Percentiles rank a stretch among this genome's conserved stretches.
Conservation (phyloP, 2,797 vertebrate genomes). For the Anguilla obscura region DNA sequence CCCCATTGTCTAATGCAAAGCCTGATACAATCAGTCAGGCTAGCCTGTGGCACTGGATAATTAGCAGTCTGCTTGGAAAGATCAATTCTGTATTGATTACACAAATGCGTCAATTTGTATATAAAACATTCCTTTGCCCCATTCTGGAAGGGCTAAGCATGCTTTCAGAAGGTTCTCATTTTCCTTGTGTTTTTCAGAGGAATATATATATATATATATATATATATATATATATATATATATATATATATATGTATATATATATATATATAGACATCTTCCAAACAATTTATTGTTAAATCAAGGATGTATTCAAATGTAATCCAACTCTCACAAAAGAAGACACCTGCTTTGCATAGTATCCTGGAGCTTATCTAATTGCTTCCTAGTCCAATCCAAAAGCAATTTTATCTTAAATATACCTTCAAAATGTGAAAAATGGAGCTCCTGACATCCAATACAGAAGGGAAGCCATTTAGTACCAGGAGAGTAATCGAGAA, state of each 20-base stretch:
- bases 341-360: neutral
- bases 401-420: neutral
- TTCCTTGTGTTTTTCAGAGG: neutral
- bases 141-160: neutral
- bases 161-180: neutral
- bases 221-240: too few species aligned
- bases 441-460: neutral
- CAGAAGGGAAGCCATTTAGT: neutral
- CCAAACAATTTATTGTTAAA: neutral
- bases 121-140: neutral
- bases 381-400: neutral
- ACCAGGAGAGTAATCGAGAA: neutral
- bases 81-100: neutral
- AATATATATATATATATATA: neutral
- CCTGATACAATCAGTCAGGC: neutral
- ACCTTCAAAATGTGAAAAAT: neutral
- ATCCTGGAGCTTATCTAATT: neutral
- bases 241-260: neutral
- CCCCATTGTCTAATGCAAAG: neutral
- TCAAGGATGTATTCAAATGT: neutral
- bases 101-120: neutral
- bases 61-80: constrained; percentile 8
- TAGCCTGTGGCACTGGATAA: neutral
- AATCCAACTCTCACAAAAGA: neutral
- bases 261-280: too few species aligned